These are phyloP conservation scores for Grapholita molesta DNA, from an alignment of 1,140 invertebrate genomes.

Conservation along the genomic window DNA sequence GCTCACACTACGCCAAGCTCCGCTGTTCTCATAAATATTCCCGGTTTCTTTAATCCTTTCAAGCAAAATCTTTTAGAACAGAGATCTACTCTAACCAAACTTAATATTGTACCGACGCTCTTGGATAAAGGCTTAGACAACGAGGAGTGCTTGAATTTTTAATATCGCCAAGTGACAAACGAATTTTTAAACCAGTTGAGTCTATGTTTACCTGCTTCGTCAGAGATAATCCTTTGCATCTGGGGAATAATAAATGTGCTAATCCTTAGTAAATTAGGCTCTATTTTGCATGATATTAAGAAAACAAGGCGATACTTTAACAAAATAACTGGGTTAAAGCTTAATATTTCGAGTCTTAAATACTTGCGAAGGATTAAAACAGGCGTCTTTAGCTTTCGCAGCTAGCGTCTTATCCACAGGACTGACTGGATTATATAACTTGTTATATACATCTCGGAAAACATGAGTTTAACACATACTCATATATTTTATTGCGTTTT, in stretches of 20 bases:
- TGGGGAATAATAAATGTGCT: background rate
- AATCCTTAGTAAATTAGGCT: background rate
- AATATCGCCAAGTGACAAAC: constrained; percentile 33
- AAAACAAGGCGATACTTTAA: too few relatives aligned
- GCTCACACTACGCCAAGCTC: background rate
- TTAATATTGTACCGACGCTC: constrained; percentile 50
- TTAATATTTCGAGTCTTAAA: too few relatives aligned
- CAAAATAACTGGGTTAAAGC: too few relatives aligned
- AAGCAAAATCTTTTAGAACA: constrained; percentile 43
- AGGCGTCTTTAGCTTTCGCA: too few relatives aligned
- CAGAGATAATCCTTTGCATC: background rate
- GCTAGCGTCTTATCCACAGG: too few relatives aligned
- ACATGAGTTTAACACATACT: too few relatives aligned
- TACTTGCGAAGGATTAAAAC: too few relatives aligned
- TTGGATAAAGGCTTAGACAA: constrained; percentile 44
- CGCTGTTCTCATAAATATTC: constrained; percentile 29
- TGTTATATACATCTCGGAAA: too few relatives aligned
- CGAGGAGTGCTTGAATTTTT: constrained; percentile 58
- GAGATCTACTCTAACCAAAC: constrained; percentile 48
- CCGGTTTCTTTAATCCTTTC: constrained; percentile 37
- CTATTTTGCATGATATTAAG: background rate
- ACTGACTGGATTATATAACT: too few relatives aligned
- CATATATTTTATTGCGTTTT: too few relatives aligned
- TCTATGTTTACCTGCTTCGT: background rate
- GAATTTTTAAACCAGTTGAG: constrained; percentile 6